Base-by-base conservation (phyloP, 2,797 vertebrate genomes). In the Hypotaenidia okinawae region DNA sequence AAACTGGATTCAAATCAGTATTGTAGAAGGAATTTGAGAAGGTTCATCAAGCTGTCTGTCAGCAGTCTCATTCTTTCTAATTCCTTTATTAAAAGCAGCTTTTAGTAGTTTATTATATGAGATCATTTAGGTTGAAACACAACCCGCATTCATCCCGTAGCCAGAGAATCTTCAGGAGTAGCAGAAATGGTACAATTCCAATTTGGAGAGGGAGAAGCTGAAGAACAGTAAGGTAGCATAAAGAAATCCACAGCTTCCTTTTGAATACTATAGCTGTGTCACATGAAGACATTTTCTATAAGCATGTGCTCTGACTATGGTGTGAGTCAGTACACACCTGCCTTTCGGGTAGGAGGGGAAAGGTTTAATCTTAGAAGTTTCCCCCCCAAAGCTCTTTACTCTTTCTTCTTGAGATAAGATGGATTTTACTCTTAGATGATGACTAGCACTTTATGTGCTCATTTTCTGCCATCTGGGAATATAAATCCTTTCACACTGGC, bases 11-110 rank as follows among this genome's bases (percentile, higher is more conserved):
- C 49, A 81, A 87, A 86, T 88, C 87, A 89, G 43, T 91, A 83
- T 24, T 67, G 55, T 33, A 91, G 90, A 79, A 90, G 57, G 57
- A 90, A 96, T 94, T 89, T 85, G 57, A 90, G 77, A 91, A 87
- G 67, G 75, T 79, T 95, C 83, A 74, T 90, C 90, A 74, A 90
- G 67, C 30, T 87, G 25, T 76, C 89, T 93, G 87, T 96, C 90
- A 97, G 39, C 87, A 95, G 49, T 37, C 61, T 91, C 57, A 70
- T 94, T 94, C 73, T 49, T 66, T 80, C 63, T 90, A 91, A 93
- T 90, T 93, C n/a, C 19, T 92, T 94, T 85, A 94, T 96, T 94
- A 91, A 95, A 94, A 67, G 23, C 94, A 94, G 69, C 32, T 67
- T 80, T 86, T 91, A 63, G 80, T 74, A 89, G 57, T 64, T 90